Base-by-base conservation (phyloP, 1,140 invertebrate species). In the Drosophila pachea region DNA sequence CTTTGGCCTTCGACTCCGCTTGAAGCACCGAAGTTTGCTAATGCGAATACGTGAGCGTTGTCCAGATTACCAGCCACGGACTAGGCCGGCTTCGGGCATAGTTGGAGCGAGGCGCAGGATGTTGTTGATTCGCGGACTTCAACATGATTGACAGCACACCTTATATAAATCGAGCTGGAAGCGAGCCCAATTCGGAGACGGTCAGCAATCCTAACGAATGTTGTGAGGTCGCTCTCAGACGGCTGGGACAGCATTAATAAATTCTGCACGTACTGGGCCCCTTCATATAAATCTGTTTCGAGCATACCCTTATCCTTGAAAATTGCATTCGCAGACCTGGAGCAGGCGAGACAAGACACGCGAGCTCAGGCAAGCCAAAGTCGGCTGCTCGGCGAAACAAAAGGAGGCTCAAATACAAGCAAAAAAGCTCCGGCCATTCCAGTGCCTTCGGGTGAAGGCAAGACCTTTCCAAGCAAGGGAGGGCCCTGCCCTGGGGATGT, bases 231-330 rank as follows among this genome's bases (percentile, higher is more conserved):
- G 42, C n/a, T 5, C 7, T 32, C 4, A 5, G 14, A 67, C 42
- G 55, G 40, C 43, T 32, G 52, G 50, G 58, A 38, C 49, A 61
- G 76, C 73, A 86, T 86, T 86, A 86, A 86, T 86, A 86, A 81
- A 81, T 86, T 86, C 62, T 42, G 76, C 81, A 86, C 81, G 76
- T 86, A 86, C 76, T 86, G 81, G 79, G 81, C 74, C 81, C 65
- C 62, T 22, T 67, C 71, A 68, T 87, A 87, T 87, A 87, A 87
- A 87, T 87, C 83, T 83, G 83, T 76, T 87, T 87, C 78, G 82
- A 87, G 78, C 68, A 65, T 70, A 66, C 52, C 62, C 78, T 73
- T 87, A 87, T 87, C 84, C 83, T 87, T 87, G 83, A 87, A 83
- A 87, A 87, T 87, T 87, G 83, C 83, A 87, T 84, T 87, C 76